A percentile compares a stretch with the other conserved stretches of the same genome.
phyloP scores from a whole-genome alignment of 1,140 invertebrate species.

The Augochlora pura region DNA sequence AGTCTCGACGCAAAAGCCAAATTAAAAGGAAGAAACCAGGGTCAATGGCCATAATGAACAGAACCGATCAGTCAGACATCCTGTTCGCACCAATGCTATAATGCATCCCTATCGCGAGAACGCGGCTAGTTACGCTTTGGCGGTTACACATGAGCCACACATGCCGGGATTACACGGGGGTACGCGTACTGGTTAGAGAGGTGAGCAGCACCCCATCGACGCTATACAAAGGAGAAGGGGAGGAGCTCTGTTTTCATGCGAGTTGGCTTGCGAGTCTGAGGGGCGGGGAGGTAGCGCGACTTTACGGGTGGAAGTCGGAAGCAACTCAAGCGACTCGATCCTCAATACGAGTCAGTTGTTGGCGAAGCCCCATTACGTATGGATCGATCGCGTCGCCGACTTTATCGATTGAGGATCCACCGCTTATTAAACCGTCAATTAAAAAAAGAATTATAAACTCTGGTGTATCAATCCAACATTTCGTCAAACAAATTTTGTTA shows the following conservation, averaged over 20 bases:
- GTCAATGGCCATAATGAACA: not conserved
- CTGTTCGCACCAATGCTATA: slow-evolving; percentile 19
- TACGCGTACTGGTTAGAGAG: slow-evolving; percentile 33
- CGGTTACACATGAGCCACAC: slow-evolving; percentile 64
- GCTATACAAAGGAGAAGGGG: slow-evolving; percentile 53
- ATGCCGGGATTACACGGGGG: slow-evolving; percentile 31
- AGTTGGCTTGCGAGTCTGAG: slow-evolving; percentile 69
- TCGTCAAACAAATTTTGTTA: not conserved
- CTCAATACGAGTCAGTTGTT: slow-evolving; percentile 54
- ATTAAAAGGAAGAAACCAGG: not conserved
- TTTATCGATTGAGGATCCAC: not conserved
- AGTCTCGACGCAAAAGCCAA: no score
- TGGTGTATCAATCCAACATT: no score
- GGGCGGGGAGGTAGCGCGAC: slow-evolving; percentile 68
- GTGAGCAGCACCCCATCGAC: slow-evolving; percentile 41
- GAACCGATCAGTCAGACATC: slow-evolving; percentile 29
- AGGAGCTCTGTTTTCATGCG: slow-evolving; percentile 61
- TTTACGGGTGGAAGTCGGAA: slow-evolving; percentile 69
- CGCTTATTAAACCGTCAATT: no score
- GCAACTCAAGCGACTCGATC: slow-evolving; percentile 10
- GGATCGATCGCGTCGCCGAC: slow-evolving; percentile 28
- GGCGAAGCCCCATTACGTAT: slow-evolving; percentile 41
- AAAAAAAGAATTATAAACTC: not conserved
- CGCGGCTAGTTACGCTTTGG: slow-evolving; percentile 66
- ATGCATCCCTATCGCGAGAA: not conserved